phyloP scores from a whole-genome alignment of 2,888 invertebrate species.

The Cistogaster globosa region DNA sequence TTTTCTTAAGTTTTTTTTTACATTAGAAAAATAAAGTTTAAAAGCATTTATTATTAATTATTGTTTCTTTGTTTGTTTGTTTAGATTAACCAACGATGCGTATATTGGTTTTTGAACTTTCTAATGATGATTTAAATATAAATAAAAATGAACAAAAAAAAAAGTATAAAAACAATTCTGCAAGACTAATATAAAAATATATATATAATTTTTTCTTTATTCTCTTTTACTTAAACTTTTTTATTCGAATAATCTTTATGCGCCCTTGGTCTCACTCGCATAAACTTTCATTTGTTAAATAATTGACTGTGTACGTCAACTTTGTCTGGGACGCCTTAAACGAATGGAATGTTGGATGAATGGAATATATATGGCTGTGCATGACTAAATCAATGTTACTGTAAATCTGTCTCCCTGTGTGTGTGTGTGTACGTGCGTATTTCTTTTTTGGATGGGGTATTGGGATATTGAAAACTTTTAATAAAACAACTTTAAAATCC shows the following conservation, averaged over 20 bases:
- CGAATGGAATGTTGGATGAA: constrained; percentile 42
- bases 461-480: constrained; percentile 78
- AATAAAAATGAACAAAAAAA: constrained; percentile 20
- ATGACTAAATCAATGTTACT: constrained; percentile 53
- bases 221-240: constrained; percentile 25
- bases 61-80: constrained; percentile 44
- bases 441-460: constrained; percentile 28
- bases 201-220: constrained; percentile 10
- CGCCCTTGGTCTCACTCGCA: constrained; percentile 59
- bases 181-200: constrained; percentile 51
- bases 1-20: not conserved
- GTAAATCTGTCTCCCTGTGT: constrained; percentile 10
- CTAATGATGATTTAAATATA: constrained; percentile 62
- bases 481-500: constrained; percentile 74
- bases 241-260: constrained; percentile 62
- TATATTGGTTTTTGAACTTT: constrained; percentile 68
- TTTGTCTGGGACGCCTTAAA: constrained; percentile 65
- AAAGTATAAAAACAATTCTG: constrained; percentile 57
- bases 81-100: constrained; percentile 67
- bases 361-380: constrained; percentile 49
- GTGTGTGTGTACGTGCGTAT: constrained; percentile 48
- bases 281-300: constrained; percentile 66
- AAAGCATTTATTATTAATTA: constrained; percentile 64
- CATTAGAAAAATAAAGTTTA: constrained; percentile 31
- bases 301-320: constrained; percentile 70